Evolutionary conservation across 1,140 invertebrate species (phyloP), one percentile per base, ranked within the genome.

Genomic region (Eriosoma lanigerum): DNA sequence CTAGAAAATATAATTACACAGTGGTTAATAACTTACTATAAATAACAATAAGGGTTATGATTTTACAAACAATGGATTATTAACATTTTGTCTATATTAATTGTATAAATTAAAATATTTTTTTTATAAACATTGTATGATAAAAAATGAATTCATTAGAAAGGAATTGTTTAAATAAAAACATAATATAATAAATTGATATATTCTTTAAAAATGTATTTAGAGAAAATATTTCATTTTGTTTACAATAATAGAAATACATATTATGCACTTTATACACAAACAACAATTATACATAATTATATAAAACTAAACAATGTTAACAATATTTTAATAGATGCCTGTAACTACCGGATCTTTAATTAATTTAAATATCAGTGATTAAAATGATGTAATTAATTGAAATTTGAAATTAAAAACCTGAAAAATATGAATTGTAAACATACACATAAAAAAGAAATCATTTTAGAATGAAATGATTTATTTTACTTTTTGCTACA

Each of bases 191-290:
- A n/a, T n/a, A n/a, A n/a, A n/a, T 52, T 72, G 10, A 0, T 52
- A 52, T 52, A 52, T 52, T 52, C 17, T 52, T 72, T 72, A 52
- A 52, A 72, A 50, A 72, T 72, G 17, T 72, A 72, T n/a, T 72
- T 72, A 52, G 19, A 52, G 48, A 72, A 52, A 52, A 52, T 52
- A 52, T 70, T 26, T 70, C 44, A 48, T 48, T 46, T 13, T 26
- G 10, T 50, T 15, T 17, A 50, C 29, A 72, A 52, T 52, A 52
- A 29, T 29, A 29, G 9, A 68, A 68, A 6, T 48, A 68, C 13
- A n/a, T 6, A 13, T 8, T 48, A 24, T 24, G 13, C 66, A 48
- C 15, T 24, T 68, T 68, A 48, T 46, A 68, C 15, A 68, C 15
- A 24, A 15, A 48, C 0, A 68, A 68, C 24, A 32, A 66, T 46